Conservation (phyloP, 2,888 invertebrate genomes). For the Thereva nobilitata region DNA sequence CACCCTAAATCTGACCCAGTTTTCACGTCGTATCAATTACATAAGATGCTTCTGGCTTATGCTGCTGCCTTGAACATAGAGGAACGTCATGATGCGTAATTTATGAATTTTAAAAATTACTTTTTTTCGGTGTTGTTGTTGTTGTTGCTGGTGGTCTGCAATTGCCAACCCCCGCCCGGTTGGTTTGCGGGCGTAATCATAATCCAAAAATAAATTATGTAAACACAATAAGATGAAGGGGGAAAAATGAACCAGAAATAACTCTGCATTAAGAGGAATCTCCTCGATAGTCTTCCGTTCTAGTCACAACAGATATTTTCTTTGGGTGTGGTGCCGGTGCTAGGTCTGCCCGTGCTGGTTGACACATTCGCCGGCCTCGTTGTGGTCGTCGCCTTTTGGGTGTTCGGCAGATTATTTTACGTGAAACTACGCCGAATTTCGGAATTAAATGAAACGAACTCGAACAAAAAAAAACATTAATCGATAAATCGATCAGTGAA, state of each 20-base stretch:
- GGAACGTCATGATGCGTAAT: too few species aligned
- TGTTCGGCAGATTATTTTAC: constrained; percentile 14
- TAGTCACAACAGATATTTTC: constrained; percentile 13
- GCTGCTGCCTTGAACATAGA: too few species aligned
- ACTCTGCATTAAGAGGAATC: constrained; percentile 12
- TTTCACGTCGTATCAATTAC: neutral
- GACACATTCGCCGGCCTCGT: neutral
- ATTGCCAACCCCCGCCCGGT: too few species aligned
- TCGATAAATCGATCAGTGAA: constrained; percentile 39
- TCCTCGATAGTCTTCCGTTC: neutral
- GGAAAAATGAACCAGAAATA: neutral
- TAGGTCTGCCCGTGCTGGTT: neutral
- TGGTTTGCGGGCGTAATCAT: too few species aligned
- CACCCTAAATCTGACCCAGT: constrained; percentile 24
- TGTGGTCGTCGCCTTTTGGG: neutral
- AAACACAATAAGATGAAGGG: neutral
- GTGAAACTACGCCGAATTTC: neutral
- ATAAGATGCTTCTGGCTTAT: too few species aligned
- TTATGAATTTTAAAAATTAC: too few species aligned
- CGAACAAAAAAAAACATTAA: constrained; percentile 9
- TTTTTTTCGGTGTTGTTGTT: too few species aligned
- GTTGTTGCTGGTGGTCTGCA: too few species aligned
- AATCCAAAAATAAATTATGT: constrained; percentile 4
- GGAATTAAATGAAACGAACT: neutral
- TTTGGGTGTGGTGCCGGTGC: constrained; percentile 24